Conservation (phyloP, 2,797 vertebrate species). For the Ataeniobius toweri region DNA sequence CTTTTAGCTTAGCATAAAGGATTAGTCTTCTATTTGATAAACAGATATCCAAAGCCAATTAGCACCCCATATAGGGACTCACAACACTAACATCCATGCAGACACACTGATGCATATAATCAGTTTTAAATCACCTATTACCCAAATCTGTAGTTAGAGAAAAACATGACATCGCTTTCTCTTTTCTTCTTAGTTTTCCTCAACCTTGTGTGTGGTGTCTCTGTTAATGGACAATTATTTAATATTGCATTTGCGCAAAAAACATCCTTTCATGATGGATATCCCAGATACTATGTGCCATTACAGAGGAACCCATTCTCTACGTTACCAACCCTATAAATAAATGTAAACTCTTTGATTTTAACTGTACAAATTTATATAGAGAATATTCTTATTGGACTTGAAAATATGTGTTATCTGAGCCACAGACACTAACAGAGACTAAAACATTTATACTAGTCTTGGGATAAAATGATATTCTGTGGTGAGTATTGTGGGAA, state of each 20-base stretch:
- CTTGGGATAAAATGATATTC: conserved; percentile 4
- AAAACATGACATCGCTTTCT: neutral
- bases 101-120: neutral
- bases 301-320: neutral
- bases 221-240: neutral
- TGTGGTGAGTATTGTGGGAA: conserved; percentile 11
- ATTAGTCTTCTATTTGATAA: neutral
- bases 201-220: neutral
- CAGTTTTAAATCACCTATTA: neutral
- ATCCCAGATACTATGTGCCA: neutral
- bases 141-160: neutral
- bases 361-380: neutral
- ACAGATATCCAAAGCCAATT: neutral
- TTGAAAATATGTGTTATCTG: neutral
- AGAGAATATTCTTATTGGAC: neutral
- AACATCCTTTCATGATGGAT: neutral
- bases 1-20: neutral
- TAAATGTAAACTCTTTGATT: neutral
- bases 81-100: neutral
- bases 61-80: neutral
- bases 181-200: neutral
- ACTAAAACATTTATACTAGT: neutral
- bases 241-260: neutral
- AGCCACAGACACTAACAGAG: neutral
- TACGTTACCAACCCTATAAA: neutral